Evolutionary conservation across 2,888 invertebrate species (phyloP).

Genomic region (Sphaeridia pumilis): DNA sequence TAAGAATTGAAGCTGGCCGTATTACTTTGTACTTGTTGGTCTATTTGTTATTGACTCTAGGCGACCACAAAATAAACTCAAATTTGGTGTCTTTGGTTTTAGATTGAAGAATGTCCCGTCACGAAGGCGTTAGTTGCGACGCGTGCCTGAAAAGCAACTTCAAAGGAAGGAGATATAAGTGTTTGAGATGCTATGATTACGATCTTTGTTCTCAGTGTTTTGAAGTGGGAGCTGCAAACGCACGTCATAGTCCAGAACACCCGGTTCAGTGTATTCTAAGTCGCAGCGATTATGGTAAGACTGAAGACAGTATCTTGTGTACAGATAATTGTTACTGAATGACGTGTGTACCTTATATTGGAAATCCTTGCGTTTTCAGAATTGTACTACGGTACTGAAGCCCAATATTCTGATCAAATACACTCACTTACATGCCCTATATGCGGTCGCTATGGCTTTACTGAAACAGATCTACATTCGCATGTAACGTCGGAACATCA

Average conservation of each 20-base stretch:
- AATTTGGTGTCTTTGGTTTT: too few relatives aligned
- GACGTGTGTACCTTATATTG: constrained; percentile 4
- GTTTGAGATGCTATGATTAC: constrained; percentile 97
- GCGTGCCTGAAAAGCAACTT: constrained; percentile 97
- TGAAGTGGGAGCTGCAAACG: constrained; percentile 80
- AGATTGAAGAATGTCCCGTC: constrained; percentile 82
- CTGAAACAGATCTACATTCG: constrained; percentile 79
- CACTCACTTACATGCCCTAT: constrained; percentile 96
- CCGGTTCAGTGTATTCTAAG: constrained; percentile 99
- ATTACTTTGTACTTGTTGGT: too few relatives aligned
- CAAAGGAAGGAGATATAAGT: constrained; percentile 94
- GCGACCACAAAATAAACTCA: too few relatives aligned
- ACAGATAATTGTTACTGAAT: neutral
- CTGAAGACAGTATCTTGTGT: constrained; percentile 33
- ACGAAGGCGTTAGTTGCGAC: constrained; percentile 99
- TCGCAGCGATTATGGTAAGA: constrained; percentile 81
- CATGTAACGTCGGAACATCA: constrained; percentile 84
- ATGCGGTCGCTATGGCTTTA: constrained; percentile 93
- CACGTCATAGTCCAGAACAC: constrained; percentile 89
- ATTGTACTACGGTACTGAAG: constrained; percentile 90
- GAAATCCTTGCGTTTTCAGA: constrained; percentile 47
- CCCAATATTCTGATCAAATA: constrained; percentile 74
- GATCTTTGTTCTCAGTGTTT: constrained; percentile 95
- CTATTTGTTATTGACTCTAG: too few relatives aligned
- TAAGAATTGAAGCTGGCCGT: too few relatives aligned